Evolutionary conservation across 2,888 invertebrate species (phyloP).

Genomic region (Cosmorhoe ocellata): DNA sequence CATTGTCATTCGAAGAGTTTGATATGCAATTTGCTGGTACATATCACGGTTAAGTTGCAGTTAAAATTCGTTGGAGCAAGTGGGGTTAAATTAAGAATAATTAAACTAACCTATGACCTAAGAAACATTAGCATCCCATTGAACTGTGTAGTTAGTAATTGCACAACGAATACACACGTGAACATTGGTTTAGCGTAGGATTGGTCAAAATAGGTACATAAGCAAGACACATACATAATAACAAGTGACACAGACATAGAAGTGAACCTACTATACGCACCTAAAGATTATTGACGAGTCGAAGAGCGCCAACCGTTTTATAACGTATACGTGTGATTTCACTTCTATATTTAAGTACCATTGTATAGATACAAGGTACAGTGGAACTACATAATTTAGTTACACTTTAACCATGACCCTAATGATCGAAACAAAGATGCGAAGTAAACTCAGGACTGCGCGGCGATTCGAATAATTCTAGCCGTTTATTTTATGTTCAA

Average conservation of each 20-base stretch:
- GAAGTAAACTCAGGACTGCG: neutral
- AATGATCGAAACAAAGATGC: conserved; percentile 16
- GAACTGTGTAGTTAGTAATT: conserved; percentile 26
- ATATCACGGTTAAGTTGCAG: neutral
- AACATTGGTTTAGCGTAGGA: conserved; percentile 5
- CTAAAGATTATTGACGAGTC: neutral
- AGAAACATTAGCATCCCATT: conserved; percentile 23
- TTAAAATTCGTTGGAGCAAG: conserved; percentile 7
- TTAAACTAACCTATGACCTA: conserved; percentile 23
- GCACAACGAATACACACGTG: conserved; percentile 26
- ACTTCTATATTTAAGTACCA: conserved; percentile 1
- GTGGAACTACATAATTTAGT: conserved; percentile 14
- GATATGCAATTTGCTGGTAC: neutral
- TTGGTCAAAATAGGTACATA: conserved; percentile 1
- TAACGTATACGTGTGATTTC: neutral
- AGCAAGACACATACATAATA: neutral
- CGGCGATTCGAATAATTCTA: neutral
- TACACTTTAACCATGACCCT: conserved; percentile 23
- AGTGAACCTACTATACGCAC: too few relatives aligned
- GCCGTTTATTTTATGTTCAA: neutral
- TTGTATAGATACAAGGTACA: conserved; percentile 8
- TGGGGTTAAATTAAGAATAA: conserved; percentile 22
- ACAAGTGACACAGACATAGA: too few relatives aligned
- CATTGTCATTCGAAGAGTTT: neutral
- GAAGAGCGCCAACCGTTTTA: neutral